A percentile compares a stretch with the other conserved stretches of the same genome.
These are phyloP conservation scores for Gymnoscopelus microlampas DNA, from an alignment of 2,797 vertebrate species.

Conservation along the genomic window DNA sequence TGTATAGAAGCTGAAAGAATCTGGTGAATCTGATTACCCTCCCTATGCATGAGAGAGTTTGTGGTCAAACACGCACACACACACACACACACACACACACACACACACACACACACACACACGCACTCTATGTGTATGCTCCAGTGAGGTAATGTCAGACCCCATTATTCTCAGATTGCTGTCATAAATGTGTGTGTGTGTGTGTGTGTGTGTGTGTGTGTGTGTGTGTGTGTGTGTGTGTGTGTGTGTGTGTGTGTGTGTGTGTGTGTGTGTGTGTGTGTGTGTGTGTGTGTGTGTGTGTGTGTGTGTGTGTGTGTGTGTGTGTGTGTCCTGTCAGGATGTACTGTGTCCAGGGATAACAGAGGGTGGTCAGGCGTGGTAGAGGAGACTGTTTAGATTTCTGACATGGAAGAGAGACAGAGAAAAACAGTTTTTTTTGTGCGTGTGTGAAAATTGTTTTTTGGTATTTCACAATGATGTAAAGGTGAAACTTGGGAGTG, in stretches of 20 bases:
- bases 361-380: slow-evolving; percentile 11
- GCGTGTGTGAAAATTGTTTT: too few species aligned
- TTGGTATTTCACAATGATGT: too few species aligned
- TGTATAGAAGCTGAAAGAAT: slow-evolving; percentile 31
- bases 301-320: slow-evolving; percentile 2
- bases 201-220: slow-evolving; percentile 9
- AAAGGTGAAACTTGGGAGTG: too few species aligned
- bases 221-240: not conserved
- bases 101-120: too few species aligned
- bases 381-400: slow-evolving; percentile 33
- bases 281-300: not conserved
- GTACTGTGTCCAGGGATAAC: slow-evolving; percentile 23
- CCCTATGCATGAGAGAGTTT: not conserved
- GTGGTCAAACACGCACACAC: not conserved
- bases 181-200: not conserved
- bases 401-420: slow-evolving; percentile 13
- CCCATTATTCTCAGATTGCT: slow-evolving; percentile 50
- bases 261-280: too few species aligned
- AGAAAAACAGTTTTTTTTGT: not conserved
- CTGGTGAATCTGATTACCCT: slow-evolving; percentile 40
- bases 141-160: slow-evolving; percentile 58
- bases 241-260: not conserved
- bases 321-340: slow-evolving; percentile 27
- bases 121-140: slow-evolving; percentile 7
- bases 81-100: too few species aligned